phyloP scores from a whole-genome alignment of 1,140 invertebrate species.

The roundworm (Caenorhabditis elegans) region WBcel235 BX284603.4:9573501-9574000 shows the following conservation, averaged over 20 bases:
- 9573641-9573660: too few species aligned
- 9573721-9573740: slow-evolving; percentile 1
- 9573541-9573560: not conserved
- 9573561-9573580: not conserved
- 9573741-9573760: slow-evolving; percentile 24
- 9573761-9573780: slow-evolving; percentile 27
- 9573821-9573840: slow-evolving; percentile 34
- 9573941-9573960: not conserved
- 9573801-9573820: slow-evolving; percentile 12
- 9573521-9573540: not conserved
- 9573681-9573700: not conserved
- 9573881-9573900: slow-evolving; percentile 16
- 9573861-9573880: not conserved
- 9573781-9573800: slow-evolving; percentile 31
- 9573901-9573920: slow-evolving; percentile 4
- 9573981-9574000: not conserved
- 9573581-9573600: not conserved
- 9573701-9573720: slow-evolving; percentile 16
- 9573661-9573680: too few species aligned
- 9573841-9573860: not conserved
- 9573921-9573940: not conserved
- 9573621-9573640: not conserved
- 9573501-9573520: not conserved
- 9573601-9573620: slow-evolving; percentile 26
- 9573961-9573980: not conserved